Percentiles rank a stretch among this genome's conserved stretches.
Conservation (phyloP, 2,113 vertebrate species). For the Laterallus jamaicensis region DNA sequence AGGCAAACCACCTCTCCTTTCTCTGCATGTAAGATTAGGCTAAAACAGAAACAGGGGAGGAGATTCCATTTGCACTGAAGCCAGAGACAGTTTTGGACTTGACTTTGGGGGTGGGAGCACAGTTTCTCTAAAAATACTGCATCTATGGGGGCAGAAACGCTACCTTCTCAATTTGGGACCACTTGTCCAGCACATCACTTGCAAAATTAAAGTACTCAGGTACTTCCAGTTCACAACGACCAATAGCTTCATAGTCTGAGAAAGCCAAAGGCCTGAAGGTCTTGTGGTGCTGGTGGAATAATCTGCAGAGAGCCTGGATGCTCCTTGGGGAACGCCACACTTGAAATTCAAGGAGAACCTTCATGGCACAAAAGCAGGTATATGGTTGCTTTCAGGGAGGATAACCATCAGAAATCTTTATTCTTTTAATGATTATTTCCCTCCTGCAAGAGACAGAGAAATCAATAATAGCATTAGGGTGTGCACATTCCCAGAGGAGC, state of each 20-base stretch:
- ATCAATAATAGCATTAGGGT: not conserved
- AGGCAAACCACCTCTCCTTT: not conserved
- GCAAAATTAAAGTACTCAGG: conserved; percentile 81
- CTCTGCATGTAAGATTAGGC: not conserved
- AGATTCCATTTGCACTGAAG: not conserved
- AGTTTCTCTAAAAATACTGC: not conserved
- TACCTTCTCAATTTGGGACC: conserved; percentile 80
- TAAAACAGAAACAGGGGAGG: not conserved
- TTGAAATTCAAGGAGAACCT: conserved; percentile 4
- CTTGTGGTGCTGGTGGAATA: conserved; percentile 19
- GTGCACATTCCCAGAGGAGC: not conserved
- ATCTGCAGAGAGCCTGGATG: not conserved
- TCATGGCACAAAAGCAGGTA: conserved; percentile 20
- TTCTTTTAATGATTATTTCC: not conserved
- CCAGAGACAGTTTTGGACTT: not conserved
- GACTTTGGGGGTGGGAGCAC: not conserved
- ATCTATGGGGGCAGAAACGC: not conserved
- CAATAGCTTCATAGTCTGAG: conserved; percentile 70
- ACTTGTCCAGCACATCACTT: conserved; percentile 78
- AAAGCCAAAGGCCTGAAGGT: conserved; percentile 63
- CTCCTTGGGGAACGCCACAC: not conserved
- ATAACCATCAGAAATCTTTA: not conserved
- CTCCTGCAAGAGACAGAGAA: not conserved
- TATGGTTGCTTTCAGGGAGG: not conserved
- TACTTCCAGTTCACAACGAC: conserved; percentile 51